These are phyloP conservation scores for Dolichoris vasculosae DNA, from an alignment of 1,140 invertebrate genomes.

Conservation along the genomic window DNA sequence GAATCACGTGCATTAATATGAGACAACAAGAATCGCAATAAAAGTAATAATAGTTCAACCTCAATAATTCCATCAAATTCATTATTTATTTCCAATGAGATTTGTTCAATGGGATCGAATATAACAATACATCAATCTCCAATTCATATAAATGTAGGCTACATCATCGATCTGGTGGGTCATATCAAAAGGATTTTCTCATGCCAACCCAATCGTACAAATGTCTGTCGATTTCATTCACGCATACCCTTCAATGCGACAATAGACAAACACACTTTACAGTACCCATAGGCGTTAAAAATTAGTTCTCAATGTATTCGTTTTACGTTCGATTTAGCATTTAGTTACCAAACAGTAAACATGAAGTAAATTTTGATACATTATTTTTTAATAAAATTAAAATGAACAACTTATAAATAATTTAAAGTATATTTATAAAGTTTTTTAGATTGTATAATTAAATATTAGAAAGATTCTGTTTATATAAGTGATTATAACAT, in stretches of 20 bases:
- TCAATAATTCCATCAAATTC: background rate
- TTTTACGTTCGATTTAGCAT: constrained; percentile 30
- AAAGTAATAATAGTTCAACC: background rate
- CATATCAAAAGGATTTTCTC: background rate
- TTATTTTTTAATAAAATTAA: constrained; percentile 19
- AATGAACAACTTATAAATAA: no score
- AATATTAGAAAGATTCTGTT: no score
- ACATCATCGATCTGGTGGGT: background rate
- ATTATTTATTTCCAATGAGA: background rate
- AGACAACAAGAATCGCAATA: background rate
- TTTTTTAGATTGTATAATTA: no score
- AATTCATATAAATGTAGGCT: background rate
- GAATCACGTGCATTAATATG: background rate
- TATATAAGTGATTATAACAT: no score
- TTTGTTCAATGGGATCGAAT: background rate
- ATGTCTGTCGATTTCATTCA: background rate
- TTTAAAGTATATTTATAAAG: no score
- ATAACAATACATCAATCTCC: background rate
- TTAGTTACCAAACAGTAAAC: no score
- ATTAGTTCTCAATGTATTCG: constrained; percentile 13
- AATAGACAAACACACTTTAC: background rate
- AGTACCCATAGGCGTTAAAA: background rate
- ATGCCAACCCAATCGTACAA: background rate
- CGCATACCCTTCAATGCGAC: background rate
- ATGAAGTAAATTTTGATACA: background rate